Evolutionary conservation across 2,888 invertebrate genomes (phyloP), one percentile per base, ranked within the genome.

Genomic region (Carabus problematicus): DNA sequence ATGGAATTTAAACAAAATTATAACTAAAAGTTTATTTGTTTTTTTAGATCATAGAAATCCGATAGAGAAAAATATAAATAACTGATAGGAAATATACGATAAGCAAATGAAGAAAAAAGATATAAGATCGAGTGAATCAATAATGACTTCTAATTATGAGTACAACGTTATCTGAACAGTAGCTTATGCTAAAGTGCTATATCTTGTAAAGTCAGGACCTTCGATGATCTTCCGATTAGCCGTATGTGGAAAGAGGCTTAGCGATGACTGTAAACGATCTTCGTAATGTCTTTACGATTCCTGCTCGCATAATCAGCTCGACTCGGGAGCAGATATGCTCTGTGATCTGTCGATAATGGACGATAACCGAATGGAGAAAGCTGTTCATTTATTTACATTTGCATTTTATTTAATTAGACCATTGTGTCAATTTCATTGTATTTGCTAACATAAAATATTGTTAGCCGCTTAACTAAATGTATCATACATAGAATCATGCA

Each of bases 171-270:
- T 64, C 64, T 29, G 64, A 64, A 64, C 64, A 54, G 64, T 64
- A 64, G 64, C 64, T 64, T 64, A 64, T 64, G 64, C 55, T 64
- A 64, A 54, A 64, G 64, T 64, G 64, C 64, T 64, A 64, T 64
- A 64, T 64, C 64, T 64, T 64, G 64, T 64, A 42, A 54, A 54
- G 64, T 39, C 9, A 55, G 39, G 19, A 56, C 54, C 55, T 18
- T 14, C 45, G 64, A 64, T 64, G 64, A 56, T 64, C 56, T 55
- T 39, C 43, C 45, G 64, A 64, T 64, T 64, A 64, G 56, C 64
- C 29, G 14, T 16, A 16, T 18, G 47, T 47, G 47, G 47, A 47
- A 11, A 47, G 8, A 12, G 8, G 12, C 11, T 52, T 52, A 18
- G 52, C 52, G 19, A 18, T 18, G 52, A 52, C 52, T 52, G 2